Evolutionary conservation across 2,797 vertebrate species (phyloP).

Genomic region (Vultur gryphus): DNA sequence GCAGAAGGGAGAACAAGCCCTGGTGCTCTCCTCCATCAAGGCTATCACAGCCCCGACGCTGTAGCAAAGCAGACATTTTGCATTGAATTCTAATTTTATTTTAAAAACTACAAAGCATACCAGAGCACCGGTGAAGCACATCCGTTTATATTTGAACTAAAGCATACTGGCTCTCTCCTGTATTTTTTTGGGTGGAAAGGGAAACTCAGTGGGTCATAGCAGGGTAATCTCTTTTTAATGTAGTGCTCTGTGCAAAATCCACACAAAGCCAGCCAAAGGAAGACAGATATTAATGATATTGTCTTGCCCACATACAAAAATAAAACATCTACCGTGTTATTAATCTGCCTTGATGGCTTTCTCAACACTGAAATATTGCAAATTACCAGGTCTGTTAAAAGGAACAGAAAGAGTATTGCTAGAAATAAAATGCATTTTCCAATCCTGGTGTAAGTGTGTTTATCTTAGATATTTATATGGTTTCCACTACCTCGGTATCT

Average conservation of each 20-base stretch:
- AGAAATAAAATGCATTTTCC: not conserved
- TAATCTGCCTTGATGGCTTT: not conserved
- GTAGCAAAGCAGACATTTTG: not conserved
- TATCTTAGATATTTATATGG: not conserved
- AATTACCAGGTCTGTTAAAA: not conserved
- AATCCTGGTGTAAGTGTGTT: not conserved
- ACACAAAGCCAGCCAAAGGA: not conserved
- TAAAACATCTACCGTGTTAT: not conserved
- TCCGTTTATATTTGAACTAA: not conserved
- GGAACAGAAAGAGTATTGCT: not conserved
- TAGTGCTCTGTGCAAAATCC: slow-evolving; percentile 37
- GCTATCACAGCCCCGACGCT: not conserved
- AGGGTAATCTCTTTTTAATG: slow-evolving; percentile 64
- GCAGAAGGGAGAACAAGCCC: not conserved
- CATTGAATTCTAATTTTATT: not conserved
- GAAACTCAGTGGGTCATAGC: slow-evolving; percentile 44
- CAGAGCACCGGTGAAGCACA: slow-evolving; percentile 38
- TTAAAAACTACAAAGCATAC: slow-evolving; percentile 20
- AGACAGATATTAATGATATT: slow-evolving; percentile 56
- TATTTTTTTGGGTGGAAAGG: slow-evolving; percentile 38
- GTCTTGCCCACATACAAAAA: slow-evolving; percentile 1
- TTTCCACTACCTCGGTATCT: not conserved
- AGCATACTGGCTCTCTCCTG: not conserved
- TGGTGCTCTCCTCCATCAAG: too few species aligned
- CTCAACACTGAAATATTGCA: not conserved